Conservation (phyloP, 2,888 invertebrate species). For the Linyphia triangularis region DNA sequence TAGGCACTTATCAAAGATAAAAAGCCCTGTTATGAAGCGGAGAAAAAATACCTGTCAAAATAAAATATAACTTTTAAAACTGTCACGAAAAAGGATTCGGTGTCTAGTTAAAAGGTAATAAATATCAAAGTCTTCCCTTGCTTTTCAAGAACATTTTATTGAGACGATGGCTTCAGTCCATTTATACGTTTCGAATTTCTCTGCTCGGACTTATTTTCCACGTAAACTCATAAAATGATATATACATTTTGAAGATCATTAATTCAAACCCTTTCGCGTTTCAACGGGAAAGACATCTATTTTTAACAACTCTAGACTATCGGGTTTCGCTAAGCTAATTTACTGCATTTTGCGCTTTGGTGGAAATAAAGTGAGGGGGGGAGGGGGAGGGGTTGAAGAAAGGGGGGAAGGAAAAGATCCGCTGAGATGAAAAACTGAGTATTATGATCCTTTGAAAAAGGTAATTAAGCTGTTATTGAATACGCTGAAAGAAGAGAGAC, state of each 20-base stretch:
- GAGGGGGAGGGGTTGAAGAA: background rate
- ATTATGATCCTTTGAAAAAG: constrained; percentile 65
- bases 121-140: constrained; percentile 17
- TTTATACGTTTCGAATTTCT: constrained; percentile 35
- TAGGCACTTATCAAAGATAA: background rate
- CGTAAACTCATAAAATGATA: constrained; percentile 16
- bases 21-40: background rate
- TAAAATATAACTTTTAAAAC: constrained; percentile 3
- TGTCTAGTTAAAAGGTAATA: constrained; percentile 29
- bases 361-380: too few species aligned
- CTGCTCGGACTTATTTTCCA: constrained; percentile 6
- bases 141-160: background rate
- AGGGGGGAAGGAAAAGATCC: background rate
- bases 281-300: constrained; percentile 22
- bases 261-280: constrained; percentile 25
- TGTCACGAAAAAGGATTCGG: constrained; percentile 16
- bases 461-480: constrained; percentile 71
- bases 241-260: constrained; percentile 24
- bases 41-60: background rate
- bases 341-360: constrained; percentile 20
- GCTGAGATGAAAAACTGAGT: constrained; percentile 19
- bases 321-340: constrained; percentile 48
- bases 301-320: constrained; percentile 46
- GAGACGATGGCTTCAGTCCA: background rate
- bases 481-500: constrained; percentile 43